Base-by-base conservation (phyloP, 2,888 invertebrate species). In the Lydus trimaculatus region DNA sequence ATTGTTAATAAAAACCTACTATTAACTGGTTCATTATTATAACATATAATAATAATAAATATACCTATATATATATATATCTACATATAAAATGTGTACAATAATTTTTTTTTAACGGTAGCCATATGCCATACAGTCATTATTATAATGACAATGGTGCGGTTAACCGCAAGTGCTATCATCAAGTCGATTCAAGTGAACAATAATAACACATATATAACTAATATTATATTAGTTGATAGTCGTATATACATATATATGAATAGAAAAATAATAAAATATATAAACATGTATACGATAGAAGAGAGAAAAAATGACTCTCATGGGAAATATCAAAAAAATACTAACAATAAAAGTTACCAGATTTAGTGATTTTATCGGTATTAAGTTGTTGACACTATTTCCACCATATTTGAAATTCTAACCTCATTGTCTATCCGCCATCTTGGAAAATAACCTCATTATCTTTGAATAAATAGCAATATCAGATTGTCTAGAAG, bases 161-260 rank as follows among this genome's bases (percentile, higher is more conserved):
- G 68, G 68, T 52, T 64, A 68, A 68, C 68, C 68, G 62, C 68
- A 68, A 68, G 68, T 65, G 62, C 61, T 65, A 65, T 65, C 65
- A 68, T 68, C 65, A 65, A 59, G 62, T 62, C 48, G 67, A 58
- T 59, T 48, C 48, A 48, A 48, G 20, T 48, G 48, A 48, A 48
- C 48, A 48, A 48, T 48, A 48, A 48, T 48, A 48, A 48, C 48
- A 48, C 48, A 43, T n/a, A n/a, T n/a, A n/a, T n/a, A n/a, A n/a
- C n/a, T n/a, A n/a, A n/a, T n/a, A n/a, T n/a, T n/a, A n/a, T n/a
- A n/a, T n/a, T n/a, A n/a, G n/a, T n/a, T n/a, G n/a, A 39, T 15
- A 39, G 4, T 5, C 7, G 15, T 15, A 39, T 15, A 39, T n/a
- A 39, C 39, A 39, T 11, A 36, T 36, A 36, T 11, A 13, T 15